Evolutionary conservation across 2,797 vertebrate species (phyloP).

Genomic region (Salarias fasciatus): DNA sequence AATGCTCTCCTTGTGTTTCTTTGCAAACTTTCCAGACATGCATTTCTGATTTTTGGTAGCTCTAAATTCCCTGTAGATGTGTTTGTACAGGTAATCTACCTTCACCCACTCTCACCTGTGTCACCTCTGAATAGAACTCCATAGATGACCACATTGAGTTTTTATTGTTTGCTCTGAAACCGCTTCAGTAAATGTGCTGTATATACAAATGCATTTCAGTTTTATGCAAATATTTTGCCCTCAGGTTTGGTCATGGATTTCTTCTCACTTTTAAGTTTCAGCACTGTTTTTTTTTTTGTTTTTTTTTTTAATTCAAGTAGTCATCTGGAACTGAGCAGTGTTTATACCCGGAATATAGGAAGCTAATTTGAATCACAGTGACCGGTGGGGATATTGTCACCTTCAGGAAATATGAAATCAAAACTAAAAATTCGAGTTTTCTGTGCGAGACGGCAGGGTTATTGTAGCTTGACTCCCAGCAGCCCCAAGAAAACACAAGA

Average conservation of each 20-base stretch:
- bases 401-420: constrained; percentile 11
- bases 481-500: too few relatives aligned
- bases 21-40: too few relatives aligned
- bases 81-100: too few relatives aligned
- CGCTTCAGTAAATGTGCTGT: not conserved
- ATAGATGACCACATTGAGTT: too few relatives aligned
- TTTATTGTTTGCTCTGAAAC: constrained; percentile 15
- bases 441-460: not conserved
- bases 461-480: not conserved
- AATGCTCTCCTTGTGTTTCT: too few relatives aligned
- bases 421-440: not conserved
- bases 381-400: constrained; percentile 5
- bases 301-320: not conserved
- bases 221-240: not conserved
- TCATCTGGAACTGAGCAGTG: constrained; percentile 9
- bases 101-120: too few relatives aligned
- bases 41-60: too few relatives aligned
- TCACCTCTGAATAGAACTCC: too few relatives aligned
- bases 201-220: not conserved
- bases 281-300: too few relatives aligned
- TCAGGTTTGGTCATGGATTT: constrained; percentile 1
- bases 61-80: too few relatives aligned
- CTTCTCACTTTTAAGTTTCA: not conserved
- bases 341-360: constrained; percentile 10
- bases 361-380: constrained; percentile 2